These are phyloP conservation scores for Enteromius radiatus DNA, from an alignment of 2,797 vertebrate species.

Conservation along the genomic window DNA sequence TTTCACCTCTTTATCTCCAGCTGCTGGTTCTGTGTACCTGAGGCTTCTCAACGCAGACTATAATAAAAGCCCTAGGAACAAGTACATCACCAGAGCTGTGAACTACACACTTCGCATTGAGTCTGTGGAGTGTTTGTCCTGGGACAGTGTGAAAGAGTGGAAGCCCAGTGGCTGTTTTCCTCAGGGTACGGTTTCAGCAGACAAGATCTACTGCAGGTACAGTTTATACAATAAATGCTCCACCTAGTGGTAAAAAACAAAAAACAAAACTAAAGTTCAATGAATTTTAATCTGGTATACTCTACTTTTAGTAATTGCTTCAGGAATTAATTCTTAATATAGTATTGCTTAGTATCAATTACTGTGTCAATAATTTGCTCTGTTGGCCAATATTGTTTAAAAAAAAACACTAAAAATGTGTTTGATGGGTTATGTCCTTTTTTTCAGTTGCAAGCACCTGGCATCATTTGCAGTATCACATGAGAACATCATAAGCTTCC, in stretches of 20 bases:
- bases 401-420: neutral
- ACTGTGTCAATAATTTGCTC: neutral
- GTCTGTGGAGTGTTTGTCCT: slow-evolving; percentile 77
- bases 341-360: neutral
- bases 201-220: slow-evolving; percentile 82
- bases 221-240: neutral
- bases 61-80: slow-evolving; percentile 65
- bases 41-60: slow-evolving; percentile 80
- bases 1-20: slow-evolving; percentile 62
- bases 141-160: slow-evolving; percentile 76
- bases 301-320: neutral
- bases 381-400: neutral
- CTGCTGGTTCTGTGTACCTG: slow-evolving; percentile 71
- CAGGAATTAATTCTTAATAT: neutral
- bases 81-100: slow-evolving; percentile 66
- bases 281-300: neutral
- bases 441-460: slow-evolving; percentile 76
- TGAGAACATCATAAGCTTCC: slow-evolving; percentile 65
- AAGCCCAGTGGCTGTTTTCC: slow-evolving; percentile 67
- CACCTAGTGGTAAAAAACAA: slow-evolving; percentile 21
- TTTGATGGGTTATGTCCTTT: slow-evolving; percentile 6
- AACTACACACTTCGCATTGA: slow-evolving; percentile 78
- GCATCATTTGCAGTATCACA: slow-evolving; percentile 70
- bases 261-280: neutral
- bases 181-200: slow-evolving; percentile 57